These are phyloP conservation scores for Augochlora pura DNA, from an alignment of 1,140 invertebrate species.

Conservation along the genomic window DNA sequence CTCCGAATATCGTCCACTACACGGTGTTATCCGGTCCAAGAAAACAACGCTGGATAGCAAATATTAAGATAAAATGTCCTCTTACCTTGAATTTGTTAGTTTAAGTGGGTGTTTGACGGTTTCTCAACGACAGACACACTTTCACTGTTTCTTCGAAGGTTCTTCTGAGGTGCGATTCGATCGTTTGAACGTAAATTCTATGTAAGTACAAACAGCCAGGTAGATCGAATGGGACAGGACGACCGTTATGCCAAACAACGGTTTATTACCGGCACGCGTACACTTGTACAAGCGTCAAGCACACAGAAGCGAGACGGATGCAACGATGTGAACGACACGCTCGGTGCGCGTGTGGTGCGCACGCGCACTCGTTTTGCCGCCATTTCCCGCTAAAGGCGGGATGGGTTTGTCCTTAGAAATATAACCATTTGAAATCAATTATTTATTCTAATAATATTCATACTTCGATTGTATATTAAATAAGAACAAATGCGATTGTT, in stretches of 20 bases:
- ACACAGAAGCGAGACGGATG: slow-evolving; percentile 18
- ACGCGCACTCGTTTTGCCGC: slow-evolving; percentile 37
- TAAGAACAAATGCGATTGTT: background rate
- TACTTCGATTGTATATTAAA: background rate
- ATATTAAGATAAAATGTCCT: background rate
- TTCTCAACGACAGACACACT: slow-evolving; percentile 25
- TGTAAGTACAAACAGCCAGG: background rate
- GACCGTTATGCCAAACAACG: slow-evolving; percentile 50
- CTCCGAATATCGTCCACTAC: background rate
- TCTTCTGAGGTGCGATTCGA: background rate
- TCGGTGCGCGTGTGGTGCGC: slow-evolving; percentile 21
- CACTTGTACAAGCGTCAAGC: slow-evolving; percentile 40
- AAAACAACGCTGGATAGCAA: too few species aligned
- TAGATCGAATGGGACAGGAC: slow-evolving; percentile 16
- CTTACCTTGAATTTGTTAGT: slow-evolving; percentile 27
- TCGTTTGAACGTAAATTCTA: slow-evolving; percentile 8
- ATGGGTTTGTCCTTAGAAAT: slow-evolving; percentile 9
- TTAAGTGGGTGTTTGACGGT: slow-evolving; percentile 20
- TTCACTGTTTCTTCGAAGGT: slow-evolving; percentile 6
- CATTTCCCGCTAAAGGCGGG: slow-evolving; percentile 35
- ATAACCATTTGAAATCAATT: background rate
- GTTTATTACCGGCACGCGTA: slow-evolving; percentile 50
- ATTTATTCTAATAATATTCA: background rate
- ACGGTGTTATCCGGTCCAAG: background rate
- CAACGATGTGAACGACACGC: slow-evolving; percentile 34